Evolutionary conservation across 1,140 invertebrate species (phyloP).

Genomic region (Agrilus planipennis): DNA sequence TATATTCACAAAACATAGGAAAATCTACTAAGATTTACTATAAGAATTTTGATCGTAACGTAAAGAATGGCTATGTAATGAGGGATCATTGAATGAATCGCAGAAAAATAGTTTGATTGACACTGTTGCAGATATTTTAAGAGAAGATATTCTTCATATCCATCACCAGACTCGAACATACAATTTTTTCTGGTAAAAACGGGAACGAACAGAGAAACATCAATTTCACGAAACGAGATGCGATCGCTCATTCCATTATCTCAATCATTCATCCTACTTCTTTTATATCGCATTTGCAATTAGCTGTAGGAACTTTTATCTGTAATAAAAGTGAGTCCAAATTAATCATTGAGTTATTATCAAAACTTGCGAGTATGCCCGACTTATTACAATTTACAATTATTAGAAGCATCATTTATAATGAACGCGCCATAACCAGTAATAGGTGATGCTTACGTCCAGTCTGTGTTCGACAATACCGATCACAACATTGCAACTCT

Average conservation of each 20-base stretch:
- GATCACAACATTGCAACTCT: slow-evolving; percentile 16
- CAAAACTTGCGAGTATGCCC: not conserved
- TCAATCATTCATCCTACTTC: not conserved
- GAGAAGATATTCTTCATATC: no score
- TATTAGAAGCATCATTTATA: not conserved
- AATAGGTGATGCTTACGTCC: not conserved
- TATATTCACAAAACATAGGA: no score
- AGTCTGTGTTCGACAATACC: slow-evolving; percentile 17
- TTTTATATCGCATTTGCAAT: not conserved
- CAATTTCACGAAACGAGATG: no score
- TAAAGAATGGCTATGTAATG: no score
- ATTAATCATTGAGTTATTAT: not conserved
- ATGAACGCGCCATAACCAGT: not conserved
- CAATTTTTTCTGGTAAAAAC: no score
- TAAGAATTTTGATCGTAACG: no score
- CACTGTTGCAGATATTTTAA: no score
- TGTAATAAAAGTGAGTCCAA: not conserved
- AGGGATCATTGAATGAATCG: no score
- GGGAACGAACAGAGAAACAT: no score
- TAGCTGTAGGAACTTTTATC: not conserved
- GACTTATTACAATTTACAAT: not conserved
- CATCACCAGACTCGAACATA: no score
- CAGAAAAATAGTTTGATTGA: no score
- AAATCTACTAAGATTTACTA: no score
- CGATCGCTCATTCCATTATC: not conserved